Base-by-base conservation (phyloP, 2,797 vertebrate genomes). In the Telmatherina bonti region DNA sequence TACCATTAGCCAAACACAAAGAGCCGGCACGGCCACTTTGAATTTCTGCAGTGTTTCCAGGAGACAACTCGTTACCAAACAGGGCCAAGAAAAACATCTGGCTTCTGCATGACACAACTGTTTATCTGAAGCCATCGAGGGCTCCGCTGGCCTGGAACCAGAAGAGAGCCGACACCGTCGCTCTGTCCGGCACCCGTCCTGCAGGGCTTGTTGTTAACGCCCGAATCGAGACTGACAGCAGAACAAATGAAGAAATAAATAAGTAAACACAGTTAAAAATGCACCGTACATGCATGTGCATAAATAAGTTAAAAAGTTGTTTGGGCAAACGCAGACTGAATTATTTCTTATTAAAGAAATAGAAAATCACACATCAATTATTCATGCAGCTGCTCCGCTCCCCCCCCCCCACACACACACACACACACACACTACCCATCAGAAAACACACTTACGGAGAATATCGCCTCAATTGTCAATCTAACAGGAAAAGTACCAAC, bases 201-300 rank as follows among this genome's bases (percentile, higher is more conserved):
- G 45, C 22, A 16, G 7, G 20, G 9, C 43, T 45, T 0, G 4
- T 49, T 55, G 47, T 10, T 27, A 67, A 80, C 64, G 5, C 33
- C 64, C 18, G 27, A n/a, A 84, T 70, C 3, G 45, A 84, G 69
- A 78, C 60, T 3, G 64, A 79, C 81, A 83, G 84, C 68, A 18
- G 7, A 54, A 82, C 81, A 85, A 88, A 91, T 85, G 62, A 84
- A 79, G 45, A 77, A 79, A 92, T 92, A 81, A 91, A 92, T 91
- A 85, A 89, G 75, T 91, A 82, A 92, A 88, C 65, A 66, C 8
- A 59, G 79, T 88, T 74, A 89, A 90, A 89, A 81, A 86, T 89
- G 79, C 51, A 91, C 58, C 53, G 59, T 72, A 76, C 83, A 84
- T 74, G 74, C 83, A 86, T 75, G 76, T 71, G 81, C 72, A 89